These are phyloP conservation scores for Drosophila quadrilineata DNA, from an alignment of 1,140 invertebrate genomes.

Conservation along the genomic window DNA sequence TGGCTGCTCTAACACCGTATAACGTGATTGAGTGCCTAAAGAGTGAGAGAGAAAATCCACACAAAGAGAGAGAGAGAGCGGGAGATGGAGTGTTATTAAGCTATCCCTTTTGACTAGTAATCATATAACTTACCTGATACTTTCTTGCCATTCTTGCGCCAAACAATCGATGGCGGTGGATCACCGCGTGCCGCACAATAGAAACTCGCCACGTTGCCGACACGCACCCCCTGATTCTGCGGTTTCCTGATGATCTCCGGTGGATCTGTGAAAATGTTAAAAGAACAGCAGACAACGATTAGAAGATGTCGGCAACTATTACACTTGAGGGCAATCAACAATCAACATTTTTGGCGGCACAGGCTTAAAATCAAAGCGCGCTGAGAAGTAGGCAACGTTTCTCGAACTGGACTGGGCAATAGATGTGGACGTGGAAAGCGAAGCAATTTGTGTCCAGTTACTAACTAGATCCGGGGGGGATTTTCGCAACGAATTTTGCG, in stretches of 20 bases:
- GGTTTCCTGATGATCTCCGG: constrained; percentile 94
- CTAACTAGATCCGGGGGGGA: neutral
- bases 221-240: constrained; percentile 92
- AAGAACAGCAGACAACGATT: constrained; percentile 56
- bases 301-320: constrained; percentile 9
- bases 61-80: too few relatives aligned
- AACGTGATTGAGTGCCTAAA: constrained; percentile 88
- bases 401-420: neutral
- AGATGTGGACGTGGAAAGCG: neutral
- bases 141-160: constrained; percentile 94
- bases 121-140: constrained; percentile 87
- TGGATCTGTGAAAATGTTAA: constrained; percentile 87
- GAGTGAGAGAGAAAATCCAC: too few relatives aligned
- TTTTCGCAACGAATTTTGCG: constrained; percentile 15
- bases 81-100: too few relatives aligned
- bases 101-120: too few relatives aligned
- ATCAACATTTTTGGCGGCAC: neutral
- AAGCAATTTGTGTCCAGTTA: neutral
- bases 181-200: constrained; percentile 96
- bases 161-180: constrained; percentile 92
- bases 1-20: constrained; percentile 82
- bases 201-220: constrained; percentile 95
- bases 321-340: neutral
- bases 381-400: neutral
- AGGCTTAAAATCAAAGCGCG: neutral